These are phyloP conservation scores for Drosophila pseudoobscura DNA, from an alignment of 1,140 invertebrate species.

Conservation along the genomic window DNA sequence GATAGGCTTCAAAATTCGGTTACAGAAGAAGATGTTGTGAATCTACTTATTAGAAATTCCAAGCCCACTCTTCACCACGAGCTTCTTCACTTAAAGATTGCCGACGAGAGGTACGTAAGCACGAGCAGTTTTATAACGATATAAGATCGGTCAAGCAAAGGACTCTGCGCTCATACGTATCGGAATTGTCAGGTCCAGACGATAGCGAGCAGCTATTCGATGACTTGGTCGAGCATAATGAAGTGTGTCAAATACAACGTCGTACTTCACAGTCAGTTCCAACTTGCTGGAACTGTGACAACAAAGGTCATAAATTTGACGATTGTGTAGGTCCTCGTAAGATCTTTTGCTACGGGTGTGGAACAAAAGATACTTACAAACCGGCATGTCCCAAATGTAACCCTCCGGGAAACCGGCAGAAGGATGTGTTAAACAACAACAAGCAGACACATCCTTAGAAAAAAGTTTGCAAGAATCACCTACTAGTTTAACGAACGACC, in stretches of 20 bases:
- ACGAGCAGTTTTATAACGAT: conserved; percentile 16
- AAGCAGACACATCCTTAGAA: too few relatives aligned
- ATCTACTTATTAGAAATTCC: too few relatives aligned
- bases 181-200: neutral
- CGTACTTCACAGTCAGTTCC: too few relatives aligned
- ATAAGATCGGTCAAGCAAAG: neutral
- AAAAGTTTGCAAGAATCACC: too few relatives aligned
- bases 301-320: neutral
- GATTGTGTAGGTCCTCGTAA: neutral
- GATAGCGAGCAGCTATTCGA: neutral
- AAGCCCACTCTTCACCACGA: too few relatives aligned
- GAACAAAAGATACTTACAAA: neutral
- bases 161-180: neutral
- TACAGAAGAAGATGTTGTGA: too few relatives aligned
- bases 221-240: neutral
- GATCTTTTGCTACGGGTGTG: conserved; percentile 9
- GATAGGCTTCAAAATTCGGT: too few relatives aligned
- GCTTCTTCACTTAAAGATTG: too few relatives aligned
- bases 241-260: too few relatives aligned
- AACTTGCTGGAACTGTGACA: too few relatives aligned
- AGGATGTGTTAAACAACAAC: neutral
- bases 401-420: conserved; percentile 4
- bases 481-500: too few relatives aligned
- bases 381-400: neutral
- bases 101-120: neutral